Evolutionary conservation across 1,140 invertebrate species (phyloP).

Genomic region (Papilio xuthus): DNA sequence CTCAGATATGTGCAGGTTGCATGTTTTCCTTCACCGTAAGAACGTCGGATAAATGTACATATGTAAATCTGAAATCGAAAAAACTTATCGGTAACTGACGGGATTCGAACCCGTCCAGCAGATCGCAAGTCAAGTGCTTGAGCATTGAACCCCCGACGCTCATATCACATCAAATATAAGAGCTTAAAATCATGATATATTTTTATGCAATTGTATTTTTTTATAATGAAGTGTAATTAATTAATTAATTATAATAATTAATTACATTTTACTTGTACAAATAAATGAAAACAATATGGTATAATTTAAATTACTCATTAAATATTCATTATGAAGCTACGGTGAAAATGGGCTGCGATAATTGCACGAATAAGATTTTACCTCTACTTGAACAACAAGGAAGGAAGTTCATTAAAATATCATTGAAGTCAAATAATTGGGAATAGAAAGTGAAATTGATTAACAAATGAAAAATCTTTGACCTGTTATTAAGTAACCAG

Average conservation of each 20-base stretch:
- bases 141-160: too few species aligned
- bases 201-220: not conserved
- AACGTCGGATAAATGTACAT: too few species aligned
- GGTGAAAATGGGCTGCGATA: not conserved
- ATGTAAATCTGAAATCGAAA: too few species aligned
- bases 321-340: slow-evolving; percentile 21
- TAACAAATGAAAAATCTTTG: not conserved
- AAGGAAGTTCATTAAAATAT: slow-evolving; percentile 19
- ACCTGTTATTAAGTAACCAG: too few species aligned
- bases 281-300: slow-evolving; percentile 24
- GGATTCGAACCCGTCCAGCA: too few species aligned
- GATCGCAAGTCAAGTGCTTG: too few species aligned
- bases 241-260: not conserved
- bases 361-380: slow-evolving; percentile 15
- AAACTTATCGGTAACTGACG: too few species aligned
- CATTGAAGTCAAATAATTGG: slow-evolving; percentile 15
- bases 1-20: too few species aligned
- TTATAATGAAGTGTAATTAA: not conserved
- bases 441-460: not conserved
- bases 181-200: too few species aligned
- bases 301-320: slow-evolving; percentile 15
- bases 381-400: not conserved
- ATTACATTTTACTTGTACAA: slow-evolving; percentile 11
- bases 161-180: too few species aligned
- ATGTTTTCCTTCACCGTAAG: too few species aligned